phyloP scores from a whole-genome alignment of 2,113 vertebrate genomes.

The Dipodomys merriami region DNA sequence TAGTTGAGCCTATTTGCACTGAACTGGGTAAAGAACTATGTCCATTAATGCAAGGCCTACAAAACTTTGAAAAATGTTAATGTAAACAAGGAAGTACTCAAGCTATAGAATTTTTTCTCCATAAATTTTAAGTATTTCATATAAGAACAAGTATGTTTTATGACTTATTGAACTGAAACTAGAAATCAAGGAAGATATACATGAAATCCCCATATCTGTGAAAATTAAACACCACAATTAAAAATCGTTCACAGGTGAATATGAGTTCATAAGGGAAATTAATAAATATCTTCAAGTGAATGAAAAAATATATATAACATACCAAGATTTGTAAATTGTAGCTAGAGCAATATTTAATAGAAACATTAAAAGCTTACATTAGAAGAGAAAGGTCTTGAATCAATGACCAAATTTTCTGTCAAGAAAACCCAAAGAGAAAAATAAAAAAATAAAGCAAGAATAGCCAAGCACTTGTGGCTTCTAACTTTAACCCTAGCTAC shows the following conservation, averaged over 20 bases:
- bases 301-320: background rate
- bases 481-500: too few relatives aligned
- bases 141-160: background rate
- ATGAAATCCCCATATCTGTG: background rate
- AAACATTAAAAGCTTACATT: background rate
- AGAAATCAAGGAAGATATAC: background rate
- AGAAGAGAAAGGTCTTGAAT: background rate
- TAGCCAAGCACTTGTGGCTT: too few relatives aligned
- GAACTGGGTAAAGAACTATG: background rate
- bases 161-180: background rate
- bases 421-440: too few relatives aligned
- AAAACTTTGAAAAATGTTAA: background rate
- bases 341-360: background rate
- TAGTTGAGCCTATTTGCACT: background rate
- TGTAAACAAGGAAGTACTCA: background rate
- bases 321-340: background rate
- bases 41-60: background rate
- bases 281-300: background rate
- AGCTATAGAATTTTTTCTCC: background rate
- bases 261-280: background rate
- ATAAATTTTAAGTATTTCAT: background rate
- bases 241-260: background rate
- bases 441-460: too few relatives aligned
- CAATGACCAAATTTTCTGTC: background rate
- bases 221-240: background rate